Base-by-base conservation (phyloP, 2,888 invertebrate genomes). In the Xestia xanthographa region DNA sequence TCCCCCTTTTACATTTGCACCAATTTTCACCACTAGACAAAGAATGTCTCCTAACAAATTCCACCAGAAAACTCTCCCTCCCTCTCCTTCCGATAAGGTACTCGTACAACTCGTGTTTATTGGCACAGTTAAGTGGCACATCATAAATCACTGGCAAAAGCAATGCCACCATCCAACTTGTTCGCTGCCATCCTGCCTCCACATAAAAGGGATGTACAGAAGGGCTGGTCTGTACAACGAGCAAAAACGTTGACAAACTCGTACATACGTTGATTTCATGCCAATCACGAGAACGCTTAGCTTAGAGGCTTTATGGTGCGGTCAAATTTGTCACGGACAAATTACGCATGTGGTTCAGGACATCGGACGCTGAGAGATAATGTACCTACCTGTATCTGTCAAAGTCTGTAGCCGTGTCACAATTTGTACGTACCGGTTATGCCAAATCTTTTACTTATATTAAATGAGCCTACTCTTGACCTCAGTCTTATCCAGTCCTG, bases 141-240 rank as follows among this genome's bases (percentile, higher is more conserved):
- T 73, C 81, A 84, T 86, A 86, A 83, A 87, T 86, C 86, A 86
- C 84, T 26, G 76, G 66, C 45, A 86, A 76, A 58, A 69, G 83
- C 75, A 75, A 65, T 76, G 81, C 66, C 58, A 84, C 50, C 65
- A 4, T 60, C 75, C 62, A 80, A 87, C 75, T 85, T 85, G 69
- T 78, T 67, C 77, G 50, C 43, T 80, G 41, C 77, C 45, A 80
- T 14, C 62, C 6, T 45, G 53, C 62, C 38, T 29, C 34, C 48
- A 43, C 34, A 1, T 4, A 50, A 34, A 1, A 73, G 3, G 6
- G 8, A 20, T 3, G 0, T 0, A 6, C 43, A 80, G 50, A 80
- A 80, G 41, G 45, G 14, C 26, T 0, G 2, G 11, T 77, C 22
- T 22, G 9, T 14, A 22, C 17, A 41, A 22, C 3, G 12, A 48